These are phyloP conservation scores for Sakesphorus luctuosus DNA, from an alignment of 2,113 vertebrate species.

Conservation along the genomic window DNA sequence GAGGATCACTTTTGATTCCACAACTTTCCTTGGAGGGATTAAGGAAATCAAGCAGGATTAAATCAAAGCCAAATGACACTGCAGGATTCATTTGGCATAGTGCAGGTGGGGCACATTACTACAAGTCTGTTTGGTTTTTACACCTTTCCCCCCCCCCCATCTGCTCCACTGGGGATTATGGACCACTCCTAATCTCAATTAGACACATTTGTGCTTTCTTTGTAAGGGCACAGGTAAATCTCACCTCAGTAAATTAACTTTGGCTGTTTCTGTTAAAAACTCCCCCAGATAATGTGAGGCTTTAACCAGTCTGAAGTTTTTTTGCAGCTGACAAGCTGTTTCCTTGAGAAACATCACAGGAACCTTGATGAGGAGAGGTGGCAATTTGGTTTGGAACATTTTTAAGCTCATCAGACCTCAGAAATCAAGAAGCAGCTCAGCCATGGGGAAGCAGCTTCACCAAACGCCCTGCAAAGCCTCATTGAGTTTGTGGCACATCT, in stretches of 20 bases:
- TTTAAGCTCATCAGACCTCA: not conserved
- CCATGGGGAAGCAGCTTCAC: not conserved
- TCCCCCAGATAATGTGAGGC: rapidly evolving
- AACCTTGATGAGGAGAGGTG: not conserved
- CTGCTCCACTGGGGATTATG: not conserved
- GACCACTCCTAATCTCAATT: not conserved
- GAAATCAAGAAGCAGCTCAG: not conserved
- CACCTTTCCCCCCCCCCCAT: too few species aligned
- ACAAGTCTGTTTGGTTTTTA: not conserved
- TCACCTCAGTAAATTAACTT: not conserved
- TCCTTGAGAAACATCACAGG: not conserved
- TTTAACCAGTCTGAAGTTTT: not conserved
- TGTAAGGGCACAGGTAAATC: not conserved
- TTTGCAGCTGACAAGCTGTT: not conserved
- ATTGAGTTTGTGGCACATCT: rapidly evolving
- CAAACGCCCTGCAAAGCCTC: not conserved
- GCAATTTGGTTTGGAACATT: not conserved
- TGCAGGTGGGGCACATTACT: not conserved
- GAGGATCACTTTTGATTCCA: constrained; percentile 1
- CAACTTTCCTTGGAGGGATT: not conserved
- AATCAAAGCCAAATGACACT: not conserved
- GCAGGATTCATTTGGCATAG: not conserved
- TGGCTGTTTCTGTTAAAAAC: not conserved
- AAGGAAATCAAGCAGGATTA: not conserved
- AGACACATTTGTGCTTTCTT: not conserved